These are phyloP conservation scores for Pygoscelis adeliae DNA, from an alignment of 2,113 vertebrate species.

Conservation along the genomic window DNA sequence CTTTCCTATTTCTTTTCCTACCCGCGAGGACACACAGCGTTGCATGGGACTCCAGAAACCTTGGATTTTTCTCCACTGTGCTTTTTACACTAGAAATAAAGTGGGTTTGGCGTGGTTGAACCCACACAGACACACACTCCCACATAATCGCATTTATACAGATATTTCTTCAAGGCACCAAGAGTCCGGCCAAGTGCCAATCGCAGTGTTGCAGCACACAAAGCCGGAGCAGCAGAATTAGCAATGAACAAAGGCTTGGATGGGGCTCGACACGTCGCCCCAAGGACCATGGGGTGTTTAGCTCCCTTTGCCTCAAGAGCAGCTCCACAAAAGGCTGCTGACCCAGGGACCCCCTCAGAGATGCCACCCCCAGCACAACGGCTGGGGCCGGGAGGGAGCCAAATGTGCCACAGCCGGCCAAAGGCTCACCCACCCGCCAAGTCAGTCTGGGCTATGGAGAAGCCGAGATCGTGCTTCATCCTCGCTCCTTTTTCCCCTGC, in stretches of 20 bases:
- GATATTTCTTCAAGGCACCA: neutral
- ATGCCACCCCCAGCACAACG: fast-evolving
- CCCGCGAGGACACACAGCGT: fast-evolving
- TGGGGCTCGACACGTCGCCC: fast-evolving
- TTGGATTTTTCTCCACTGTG: neutral
- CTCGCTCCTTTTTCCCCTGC: neutral
- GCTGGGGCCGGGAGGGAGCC: neutral
- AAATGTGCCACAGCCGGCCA: neutral
- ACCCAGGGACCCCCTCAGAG: fast-evolving
- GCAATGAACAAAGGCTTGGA: neutral
- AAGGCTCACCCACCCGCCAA: neutral
- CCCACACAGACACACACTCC: neutral
- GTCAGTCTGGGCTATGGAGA: neutral
- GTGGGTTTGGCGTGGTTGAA: neutral
- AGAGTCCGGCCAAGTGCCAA: neutral
- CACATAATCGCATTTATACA: neutral
- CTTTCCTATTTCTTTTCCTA: neutral
- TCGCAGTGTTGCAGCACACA: neutral
- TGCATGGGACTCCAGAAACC: neutral
- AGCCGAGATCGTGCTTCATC: neutral
- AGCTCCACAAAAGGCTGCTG: neutral
- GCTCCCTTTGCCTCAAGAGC: neutral
- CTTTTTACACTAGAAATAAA: neutral
- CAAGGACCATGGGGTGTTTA: fast-evolving
- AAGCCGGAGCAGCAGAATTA: neutral